Conservation (phyloP, 2,888 invertebrate species). For the Neoascia interrupta region DNA sequence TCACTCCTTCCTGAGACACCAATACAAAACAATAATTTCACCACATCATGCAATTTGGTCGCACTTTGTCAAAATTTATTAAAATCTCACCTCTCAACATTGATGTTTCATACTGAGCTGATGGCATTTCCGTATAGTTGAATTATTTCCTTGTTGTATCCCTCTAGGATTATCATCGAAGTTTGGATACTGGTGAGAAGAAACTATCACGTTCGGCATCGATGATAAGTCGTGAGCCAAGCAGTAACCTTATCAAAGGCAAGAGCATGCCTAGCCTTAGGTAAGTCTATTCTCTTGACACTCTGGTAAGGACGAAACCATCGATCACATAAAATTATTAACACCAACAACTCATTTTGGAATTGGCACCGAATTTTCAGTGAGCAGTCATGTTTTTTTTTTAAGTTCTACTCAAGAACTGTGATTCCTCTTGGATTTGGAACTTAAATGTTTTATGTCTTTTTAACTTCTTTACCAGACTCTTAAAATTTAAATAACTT, state of each 20-base stretch:
- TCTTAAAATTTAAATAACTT: too few relatives aligned
- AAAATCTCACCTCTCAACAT: slow-evolving; percentile 32
- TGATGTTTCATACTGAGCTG: neutral
- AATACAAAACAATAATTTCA: slow-evolving; percentile 53
- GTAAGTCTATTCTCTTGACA: slow-evolving; percentile 80
- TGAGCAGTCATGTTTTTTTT: neutral
- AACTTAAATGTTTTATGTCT: too few relatives aligned
- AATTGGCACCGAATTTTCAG: slow-evolving; percentile 36
- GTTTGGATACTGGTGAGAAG: slow-evolving; percentile 89
- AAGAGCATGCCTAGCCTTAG: slow-evolving; percentile 98
- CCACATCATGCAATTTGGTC: slow-evolving; percentile 62
- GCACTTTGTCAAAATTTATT: slow-evolving; percentile 35
- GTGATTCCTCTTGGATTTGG: too few relatives aligned
- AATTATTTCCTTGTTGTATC: neutral
- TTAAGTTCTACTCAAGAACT: too few relatives aligned
- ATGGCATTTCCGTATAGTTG: neutral
- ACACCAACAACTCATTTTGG: slow-evolving; percentile 24
- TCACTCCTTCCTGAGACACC: slow-evolving; percentile 16
- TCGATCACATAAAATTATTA: slow-evolving; percentile 6
- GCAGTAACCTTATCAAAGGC: slow-evolving; percentile 91
- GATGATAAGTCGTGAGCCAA: slow-evolving; percentile 83
- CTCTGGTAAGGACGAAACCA: neutral
- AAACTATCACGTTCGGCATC: slow-evolving; percentile 87
- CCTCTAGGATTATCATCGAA: slow-evolving; percentile 88
- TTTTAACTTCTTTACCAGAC: too few relatives aligned